Percentiles rank a stretch among this genome's conserved stretches.
Conservation (phyloP, 1,140 invertebrate genomes). For the Cyphomyrmex costatus region DNA sequence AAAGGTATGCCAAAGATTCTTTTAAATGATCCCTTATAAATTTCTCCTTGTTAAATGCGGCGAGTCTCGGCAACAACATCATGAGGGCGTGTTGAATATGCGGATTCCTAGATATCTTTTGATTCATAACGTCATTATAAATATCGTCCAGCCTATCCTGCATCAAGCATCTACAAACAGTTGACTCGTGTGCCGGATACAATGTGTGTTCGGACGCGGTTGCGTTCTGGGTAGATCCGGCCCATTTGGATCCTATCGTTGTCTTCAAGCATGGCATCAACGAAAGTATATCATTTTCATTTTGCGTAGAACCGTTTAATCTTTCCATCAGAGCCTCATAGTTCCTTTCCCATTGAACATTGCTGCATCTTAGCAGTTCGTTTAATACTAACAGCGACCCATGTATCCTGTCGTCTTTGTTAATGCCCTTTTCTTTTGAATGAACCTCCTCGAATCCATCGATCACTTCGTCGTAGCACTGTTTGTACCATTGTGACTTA, state of each 20-base stretch:
- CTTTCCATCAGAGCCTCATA: slow-evolving; percentile 91
- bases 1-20: slow-evolving; percentile 92
- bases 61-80: slow-evolving; percentile 96
- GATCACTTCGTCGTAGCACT: slow-evolving; percentile 96
- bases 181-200: slow-evolving; percentile 92
- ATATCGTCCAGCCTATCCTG: slow-evolving; percentile 94
- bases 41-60: slow-evolving; percentile 95
- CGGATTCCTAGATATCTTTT: slow-evolving; percentile 91
- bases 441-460: slow-evolving; percentile 92
- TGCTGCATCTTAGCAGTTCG: slow-evolving; percentile 97
- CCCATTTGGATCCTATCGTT: slow-evolving; percentile 88
- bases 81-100: slow-evolving; percentile 96
- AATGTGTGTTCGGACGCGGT: slow-evolving; percentile 78
- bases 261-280: slow-evolving; percentile 88
- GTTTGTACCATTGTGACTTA: slow-evolving; percentile 96
- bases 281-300: slow-evolving; percentile 88
- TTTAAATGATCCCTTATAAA: slow-evolving; percentile 93
- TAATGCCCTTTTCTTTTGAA: slow-evolving; percentile 92
- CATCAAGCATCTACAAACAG: slow-evolving; percentile 94
- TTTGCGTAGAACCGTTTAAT: slow-evolving; percentile 84
- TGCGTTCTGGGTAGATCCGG: slow-evolving; percentile 77
- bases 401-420: slow-evolving; percentile 96
- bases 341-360: slow-evolving; percentile 94
- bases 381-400: slow-evolving; percentile 97
- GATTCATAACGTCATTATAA: slow-evolving; percentile 93